A percentile compares a stretch with the other conserved stretches of the same genome.
These are phyloP conservation scores for Drosophila parabipectinata DNA, from an alignment of 1,140 invertebrate species.

Conservation along the genomic window DNA sequence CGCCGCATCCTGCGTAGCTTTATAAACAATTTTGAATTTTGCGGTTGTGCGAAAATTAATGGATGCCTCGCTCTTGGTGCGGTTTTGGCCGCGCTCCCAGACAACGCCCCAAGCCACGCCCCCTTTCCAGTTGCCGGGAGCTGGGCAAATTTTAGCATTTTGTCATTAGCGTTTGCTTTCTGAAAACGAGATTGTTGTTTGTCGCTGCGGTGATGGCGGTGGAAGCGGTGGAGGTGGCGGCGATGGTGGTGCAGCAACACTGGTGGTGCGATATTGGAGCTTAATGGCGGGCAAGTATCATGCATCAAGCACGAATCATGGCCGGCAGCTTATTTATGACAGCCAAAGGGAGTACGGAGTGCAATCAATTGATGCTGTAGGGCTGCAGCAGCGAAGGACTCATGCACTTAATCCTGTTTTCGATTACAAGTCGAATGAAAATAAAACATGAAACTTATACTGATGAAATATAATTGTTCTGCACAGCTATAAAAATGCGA, in stretches of 20 bases:
- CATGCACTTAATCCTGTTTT: background rate
- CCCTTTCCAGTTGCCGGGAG: slow-evolving; percentile 1
- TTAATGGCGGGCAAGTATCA: slow-evolving; percentile 34
- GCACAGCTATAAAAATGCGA: too few species aligned
- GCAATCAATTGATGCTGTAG: slow-evolving; percentile 52
- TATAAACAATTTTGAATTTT: slow-evolving; percentile 83
- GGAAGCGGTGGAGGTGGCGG: slow-evolving; percentile 12
- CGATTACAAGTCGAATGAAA: background rate
- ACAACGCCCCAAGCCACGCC: slow-evolving; percentile 3
- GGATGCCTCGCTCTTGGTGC: slow-evolving; percentile 80
- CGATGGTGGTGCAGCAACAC: slow-evolving; percentile 3
- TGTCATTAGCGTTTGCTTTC: slow-evolving; percentile 80
- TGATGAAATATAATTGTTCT: too few species aligned
- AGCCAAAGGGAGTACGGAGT: background rate
- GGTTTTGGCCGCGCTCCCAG: slow-evolving; percentile 68
- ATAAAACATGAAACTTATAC: background rate
- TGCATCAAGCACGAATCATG: background rate
- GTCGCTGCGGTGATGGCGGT: slow-evolving; percentile 50
- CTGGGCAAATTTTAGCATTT: slow-evolving; percentile 71
- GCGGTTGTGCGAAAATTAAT: slow-evolving; percentile 81
- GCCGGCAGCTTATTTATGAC: slow-evolving; percentile 7
- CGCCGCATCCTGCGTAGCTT: slow-evolving; percentile 73
- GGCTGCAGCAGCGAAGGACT: background rate
- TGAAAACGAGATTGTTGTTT: slow-evolving; percentile 74
- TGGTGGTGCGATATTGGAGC: slow-evolving; percentile 50